phyloP scores from a whole-genome alignment of 92 coral and sea anemone genomes.

The Plumapathes pennacea region DNA sequence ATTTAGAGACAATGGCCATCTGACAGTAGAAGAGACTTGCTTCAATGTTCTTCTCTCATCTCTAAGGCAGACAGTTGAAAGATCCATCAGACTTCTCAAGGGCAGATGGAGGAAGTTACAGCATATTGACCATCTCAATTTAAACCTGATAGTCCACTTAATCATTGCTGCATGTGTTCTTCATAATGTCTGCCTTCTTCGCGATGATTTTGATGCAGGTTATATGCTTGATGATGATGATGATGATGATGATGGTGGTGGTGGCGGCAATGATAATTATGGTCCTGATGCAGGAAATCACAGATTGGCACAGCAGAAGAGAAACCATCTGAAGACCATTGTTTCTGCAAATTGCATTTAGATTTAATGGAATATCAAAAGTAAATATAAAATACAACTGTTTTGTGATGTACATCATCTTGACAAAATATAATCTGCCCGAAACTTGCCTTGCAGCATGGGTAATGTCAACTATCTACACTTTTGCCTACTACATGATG shows the following conservation, averaged over 20 bases:
- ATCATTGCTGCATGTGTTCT: slow-evolving; percentile 47
- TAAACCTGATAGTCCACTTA: slow-evolving; percentile 19
- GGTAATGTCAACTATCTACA: no score
- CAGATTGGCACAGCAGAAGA: slow-evolving; percentile 33
- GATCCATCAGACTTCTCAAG: slow-evolving; percentile 47
- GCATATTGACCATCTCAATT: slow-evolving; percentile 35
- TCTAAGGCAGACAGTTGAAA: slow-evolving; percentile 35
- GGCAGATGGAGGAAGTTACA: slow-evolving; percentile 53
- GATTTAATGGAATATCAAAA: no score
- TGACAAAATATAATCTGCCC: no score
- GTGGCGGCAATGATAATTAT: slow-evolving; percentile 18
- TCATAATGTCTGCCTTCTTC: slow-evolving; percentile 39
- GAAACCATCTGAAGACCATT: slow-evolving; percentile 20
- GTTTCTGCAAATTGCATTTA: slow-evolving; percentile 11
- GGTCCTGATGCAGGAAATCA: slow-evolving; percentile 20
- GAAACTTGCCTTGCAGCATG: no score
- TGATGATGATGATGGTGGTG: slow-evolving; percentile 23
- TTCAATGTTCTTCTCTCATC: slow-evolving; percentile 34
- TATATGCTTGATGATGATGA: slow-evolving; percentile 41
- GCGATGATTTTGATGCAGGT: slow-evolving; percentile 50
- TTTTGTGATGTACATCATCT: no score
- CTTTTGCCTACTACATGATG: no score
- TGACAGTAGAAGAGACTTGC: slow-evolving; percentile 11
- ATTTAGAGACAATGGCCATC: slow-evolving; percentile 24
- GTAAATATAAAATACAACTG: no score